These are phyloP conservation scores for Stegodyphus dumicola DNA, from an alignment of 1,140 invertebrate genomes.

Conservation along the genomic window DNA sequence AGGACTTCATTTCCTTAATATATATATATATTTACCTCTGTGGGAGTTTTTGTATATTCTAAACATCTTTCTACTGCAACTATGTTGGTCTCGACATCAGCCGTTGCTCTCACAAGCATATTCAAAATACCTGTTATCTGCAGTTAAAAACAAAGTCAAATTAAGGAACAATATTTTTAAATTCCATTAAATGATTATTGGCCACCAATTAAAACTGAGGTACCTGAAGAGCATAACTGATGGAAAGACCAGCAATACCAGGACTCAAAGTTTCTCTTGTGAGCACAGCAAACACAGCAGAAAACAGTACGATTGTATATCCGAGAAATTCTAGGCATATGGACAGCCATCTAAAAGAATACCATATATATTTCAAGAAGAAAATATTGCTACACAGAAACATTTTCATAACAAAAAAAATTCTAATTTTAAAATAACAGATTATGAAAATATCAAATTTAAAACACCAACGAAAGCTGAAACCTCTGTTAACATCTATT, in stretches of 20 bases:
- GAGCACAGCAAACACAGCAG: conserved; percentile 67
- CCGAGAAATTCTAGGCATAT: conserved; percentile 68
- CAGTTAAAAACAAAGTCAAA: not conserved
- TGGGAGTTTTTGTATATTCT: conserved; percentile 72
- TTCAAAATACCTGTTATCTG: conserved; percentile 73
- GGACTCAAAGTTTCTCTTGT: conserved; percentile 77
- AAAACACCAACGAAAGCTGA: not conserved
- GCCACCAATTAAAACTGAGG: not conserved
- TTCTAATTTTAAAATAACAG: not conserved
- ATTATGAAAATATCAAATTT: not conserved
- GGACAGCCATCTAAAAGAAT: conserved; percentile 66
- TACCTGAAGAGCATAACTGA: conserved; percentile 90
- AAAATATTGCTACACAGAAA: not conserved
- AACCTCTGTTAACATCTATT: not conserved
- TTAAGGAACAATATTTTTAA: not conserved
- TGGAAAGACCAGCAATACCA: conserved; percentile 86
- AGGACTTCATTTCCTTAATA: not conserved
- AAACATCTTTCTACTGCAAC: conserved; percentile 76
- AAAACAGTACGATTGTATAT: conserved; percentile 66
- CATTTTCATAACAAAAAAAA: not conserved
- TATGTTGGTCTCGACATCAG: conserved; percentile 77
- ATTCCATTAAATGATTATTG: not conserved
- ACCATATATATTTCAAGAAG: not conserved
- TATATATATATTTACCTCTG: conserved; percentile 63
- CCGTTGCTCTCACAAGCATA: conserved; percentile 74